Evolutionary conservation across 2,797 vertebrate species (phyloP).

Genomic region (Oreonectes daqikongensis): DNA sequence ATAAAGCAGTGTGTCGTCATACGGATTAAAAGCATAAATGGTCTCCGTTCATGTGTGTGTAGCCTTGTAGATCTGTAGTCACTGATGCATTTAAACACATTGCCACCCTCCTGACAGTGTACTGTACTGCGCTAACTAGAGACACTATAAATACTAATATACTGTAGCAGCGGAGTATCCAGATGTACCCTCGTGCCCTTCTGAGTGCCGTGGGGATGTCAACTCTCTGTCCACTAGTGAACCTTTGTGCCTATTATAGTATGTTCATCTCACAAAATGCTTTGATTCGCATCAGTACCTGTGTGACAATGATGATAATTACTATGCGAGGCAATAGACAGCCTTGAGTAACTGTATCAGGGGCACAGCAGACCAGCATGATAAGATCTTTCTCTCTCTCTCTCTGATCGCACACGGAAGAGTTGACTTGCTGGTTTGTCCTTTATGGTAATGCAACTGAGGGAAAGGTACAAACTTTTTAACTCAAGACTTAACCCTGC

Average conservation of each 20-base stretch:
- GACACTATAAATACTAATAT: not conserved
- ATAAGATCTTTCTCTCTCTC: constrained; percentile 3
- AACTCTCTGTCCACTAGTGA: not conserved
- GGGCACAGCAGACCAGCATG: not conserved
- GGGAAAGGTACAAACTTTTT: not conserved
- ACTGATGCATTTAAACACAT: not conserved
- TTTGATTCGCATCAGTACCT: constrained; percentile 10
- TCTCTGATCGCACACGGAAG: constrained; percentile 6
- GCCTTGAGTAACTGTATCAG: constrained; percentile 18
- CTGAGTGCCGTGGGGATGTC: constrained; percentile 1
- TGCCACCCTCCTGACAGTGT: not conserved
- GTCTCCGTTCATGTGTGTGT: too few relatives aligned
- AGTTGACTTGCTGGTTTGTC: not conserved
- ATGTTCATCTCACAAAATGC: not conserved
- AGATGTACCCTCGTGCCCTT: not conserved
- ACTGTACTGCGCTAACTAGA: not conserved
- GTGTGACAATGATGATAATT: constrained; percentile 5
- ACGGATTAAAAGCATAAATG: too few relatives aligned
- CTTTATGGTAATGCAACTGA: not conserved
- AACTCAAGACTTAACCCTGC: too few relatives aligned
- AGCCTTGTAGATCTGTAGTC: not conserved
- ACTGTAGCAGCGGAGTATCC: not conserved
- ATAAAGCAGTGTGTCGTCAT: too few relatives aligned
- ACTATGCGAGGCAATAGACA: not conserved
- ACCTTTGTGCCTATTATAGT: not conserved